Evolutionary conservation across 2,888 invertebrate species (phyloP).

Genomic region (Hartigia nigra): DNA sequence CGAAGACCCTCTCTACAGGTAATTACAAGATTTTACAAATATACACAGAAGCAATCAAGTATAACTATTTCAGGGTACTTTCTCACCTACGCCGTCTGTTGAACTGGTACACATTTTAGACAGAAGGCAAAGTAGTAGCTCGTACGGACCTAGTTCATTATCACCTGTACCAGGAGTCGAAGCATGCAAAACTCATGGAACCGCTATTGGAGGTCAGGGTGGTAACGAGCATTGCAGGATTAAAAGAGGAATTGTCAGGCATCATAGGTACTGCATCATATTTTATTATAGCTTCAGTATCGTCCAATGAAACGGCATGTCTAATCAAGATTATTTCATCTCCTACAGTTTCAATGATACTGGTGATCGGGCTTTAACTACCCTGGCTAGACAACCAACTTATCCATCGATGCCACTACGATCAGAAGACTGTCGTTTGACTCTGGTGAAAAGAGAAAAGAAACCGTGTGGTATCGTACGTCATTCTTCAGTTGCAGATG

Average conservation of each 20-base stretch:
- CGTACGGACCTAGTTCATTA: conserved; percentile 59
- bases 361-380: conserved; percentile 60
- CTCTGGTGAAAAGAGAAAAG: conserved; percentile 53
- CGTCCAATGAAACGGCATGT: not conserved
- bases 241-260: conserved; percentile 63
- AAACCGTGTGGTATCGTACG: conserved; percentile 41
- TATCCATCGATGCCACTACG: conserved; percentile 64
- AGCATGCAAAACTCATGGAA: conserved; percentile 63
- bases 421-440: conserved; percentile 59
- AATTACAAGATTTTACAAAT: not conserved
- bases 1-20: conserved; percentile 61
- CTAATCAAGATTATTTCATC: conserved; percentile 3
- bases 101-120: conserved; percentile 62
- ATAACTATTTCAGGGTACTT: conserved; percentile 53
- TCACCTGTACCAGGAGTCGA: conserved; percentile 63
- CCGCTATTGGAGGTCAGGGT: conserved; percentile 56
- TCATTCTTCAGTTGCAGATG: conserved; percentile 57
- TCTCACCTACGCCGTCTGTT: conserved; percentile 64
- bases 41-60: not conserved
- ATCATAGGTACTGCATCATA: conserved; percentile 54
- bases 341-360: conserved; percentile 60
- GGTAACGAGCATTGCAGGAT: conserved; percentile 62
- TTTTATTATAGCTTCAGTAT: not conserved
- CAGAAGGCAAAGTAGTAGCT: conserved; percentile 60
- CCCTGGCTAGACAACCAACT: conserved; percentile 60